phyloP scores from a whole-genome alignment of 2,888 invertebrate genomes.

The Phalangium opilio region DNA sequence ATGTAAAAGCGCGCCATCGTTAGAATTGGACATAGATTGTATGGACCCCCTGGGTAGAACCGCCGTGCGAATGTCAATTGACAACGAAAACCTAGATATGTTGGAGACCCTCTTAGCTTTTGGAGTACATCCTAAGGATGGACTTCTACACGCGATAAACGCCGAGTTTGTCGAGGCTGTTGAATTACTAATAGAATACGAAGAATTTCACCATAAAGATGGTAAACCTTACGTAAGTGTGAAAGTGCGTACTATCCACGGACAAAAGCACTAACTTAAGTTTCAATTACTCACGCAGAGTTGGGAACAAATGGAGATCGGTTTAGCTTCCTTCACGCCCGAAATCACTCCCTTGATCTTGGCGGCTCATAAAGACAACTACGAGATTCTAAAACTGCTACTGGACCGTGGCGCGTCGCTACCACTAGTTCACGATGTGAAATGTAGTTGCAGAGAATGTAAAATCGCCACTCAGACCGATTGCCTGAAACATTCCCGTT shows the following conservation, averaged over 20 bases:
- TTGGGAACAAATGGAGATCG: conserved; percentile 79
- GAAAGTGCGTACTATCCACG: too few species aligned
- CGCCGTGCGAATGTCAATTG: conserved; percentile 76
- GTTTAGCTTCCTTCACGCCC: conserved; percentile 90
- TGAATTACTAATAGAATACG: conserved; percentile 74
- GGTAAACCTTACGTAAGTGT: conserved; percentile 35
- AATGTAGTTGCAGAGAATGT: conserved; percentile 90
- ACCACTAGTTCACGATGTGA: conserved; percentile 87
- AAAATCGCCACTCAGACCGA: conserved; percentile 78
- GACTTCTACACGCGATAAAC: conserved; percentile 76
- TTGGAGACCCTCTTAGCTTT: conserved; percentile 39
- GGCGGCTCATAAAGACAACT: conserved; percentile 94
- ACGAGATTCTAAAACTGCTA: conserved; percentile 95
- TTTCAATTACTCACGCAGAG: conserved; percentile 55
- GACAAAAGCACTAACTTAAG: not conserved
- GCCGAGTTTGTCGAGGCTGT: conserved; percentile 94
- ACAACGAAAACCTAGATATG: conserved; percentile 92
- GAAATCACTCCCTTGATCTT: conserved; percentile 96
- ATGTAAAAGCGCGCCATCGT: not conserved
- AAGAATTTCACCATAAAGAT: conserved; percentile 62
- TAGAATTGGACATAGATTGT: conserved; percentile 56
- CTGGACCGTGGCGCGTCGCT: conserved; percentile 85
- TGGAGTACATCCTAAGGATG: conserved; percentile 63
- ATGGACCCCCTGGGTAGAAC: conserved; percentile 82
- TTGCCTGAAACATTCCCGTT: conserved; percentile 83